Percentiles rank a stretch among this genome's conserved stretches.
phyloP scores from a whole-genome alignment of 2,113 vertebrate species.

The Fulmarus glacialis region DNA sequence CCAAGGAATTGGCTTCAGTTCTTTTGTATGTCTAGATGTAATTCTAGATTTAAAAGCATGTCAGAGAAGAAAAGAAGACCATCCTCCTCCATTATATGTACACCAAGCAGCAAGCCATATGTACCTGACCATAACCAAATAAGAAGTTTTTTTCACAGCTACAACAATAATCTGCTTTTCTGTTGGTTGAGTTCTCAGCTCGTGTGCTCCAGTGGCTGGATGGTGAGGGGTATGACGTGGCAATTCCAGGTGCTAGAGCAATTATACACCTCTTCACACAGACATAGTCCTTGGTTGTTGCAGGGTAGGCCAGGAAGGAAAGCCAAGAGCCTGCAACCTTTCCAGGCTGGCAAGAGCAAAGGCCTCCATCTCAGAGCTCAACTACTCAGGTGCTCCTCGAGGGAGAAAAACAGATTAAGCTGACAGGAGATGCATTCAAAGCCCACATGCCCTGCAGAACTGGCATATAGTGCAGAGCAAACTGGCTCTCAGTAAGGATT shows the following conservation, averaged over 20 bases:
- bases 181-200: not conserved
- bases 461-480: not conserved
- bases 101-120: not conserved
- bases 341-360: not conserved
- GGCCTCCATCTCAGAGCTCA: not conserved
- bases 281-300: not conserved
- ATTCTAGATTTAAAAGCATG: not conserved
- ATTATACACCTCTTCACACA: not conserved
- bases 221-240: accelerated
- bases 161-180: not conserved
- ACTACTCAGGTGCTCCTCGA: not conserved
- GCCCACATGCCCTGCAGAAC: not conserved
- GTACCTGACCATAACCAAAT: not conserved
- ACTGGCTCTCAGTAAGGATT: not conserved
- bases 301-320: not conserved
- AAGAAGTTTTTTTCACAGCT: not conserved
- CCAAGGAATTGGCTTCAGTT: not conserved
- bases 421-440: not conserved
- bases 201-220: accelerated
- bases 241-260: not conserved
- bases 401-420: not conserved
- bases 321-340: not conserved
- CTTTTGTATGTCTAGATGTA: not conserved
- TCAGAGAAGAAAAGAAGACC: not conserved
- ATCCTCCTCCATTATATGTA: not conserved